These are phyloP conservation scores for Dasypolia templi DNA, from an alignment of 2,888 invertebrate genomes.

Conservation along the genomic window DNA sequence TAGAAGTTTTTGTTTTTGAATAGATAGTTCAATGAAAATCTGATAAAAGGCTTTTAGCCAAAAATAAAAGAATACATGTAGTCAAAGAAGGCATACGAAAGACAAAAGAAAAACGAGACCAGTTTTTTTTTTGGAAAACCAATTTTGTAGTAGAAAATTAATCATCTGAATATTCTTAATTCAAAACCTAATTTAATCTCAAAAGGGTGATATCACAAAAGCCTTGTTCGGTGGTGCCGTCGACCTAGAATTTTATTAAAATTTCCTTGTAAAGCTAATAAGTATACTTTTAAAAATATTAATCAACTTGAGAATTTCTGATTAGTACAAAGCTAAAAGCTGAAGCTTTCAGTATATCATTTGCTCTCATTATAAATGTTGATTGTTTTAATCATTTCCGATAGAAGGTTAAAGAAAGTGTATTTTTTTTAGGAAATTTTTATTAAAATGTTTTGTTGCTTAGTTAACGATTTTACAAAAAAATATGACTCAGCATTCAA, in stretches of 20 bases:
- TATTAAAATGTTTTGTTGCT: not conserved
- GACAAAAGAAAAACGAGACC: too few relatives aligned
- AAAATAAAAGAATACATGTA: not conserved
- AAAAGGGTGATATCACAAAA: not conserved
- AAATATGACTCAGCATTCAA: not conserved
- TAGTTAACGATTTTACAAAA: not conserved
- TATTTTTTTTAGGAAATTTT: not conserved
- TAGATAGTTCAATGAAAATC: not conserved
- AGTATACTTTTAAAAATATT: slow-evolving; percentile 3
- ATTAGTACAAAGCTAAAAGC: slow-evolving; percentile 6
- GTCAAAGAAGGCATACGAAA: too few relatives aligned
- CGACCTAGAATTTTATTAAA: not conserved
- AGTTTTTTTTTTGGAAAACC: not conserved
- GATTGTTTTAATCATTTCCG: not conserved
- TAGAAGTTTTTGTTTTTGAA: not conserved
- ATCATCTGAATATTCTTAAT: not conserved
- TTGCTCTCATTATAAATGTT: slow-evolving; percentile 16
- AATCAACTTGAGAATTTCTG: too few relatives aligned
- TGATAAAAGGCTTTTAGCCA: not conserved
- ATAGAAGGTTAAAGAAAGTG: not conserved
- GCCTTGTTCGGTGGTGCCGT: not conserved
- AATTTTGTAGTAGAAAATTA: not conserved
- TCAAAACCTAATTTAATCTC: not conserved
- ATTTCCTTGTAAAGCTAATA: not conserved
- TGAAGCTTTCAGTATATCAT: slow-evolving; percentile 10